Evolutionary conservation across 1,140 invertebrate species (phyloP).

Genomic region (Drosophila suzukii): DNA sequence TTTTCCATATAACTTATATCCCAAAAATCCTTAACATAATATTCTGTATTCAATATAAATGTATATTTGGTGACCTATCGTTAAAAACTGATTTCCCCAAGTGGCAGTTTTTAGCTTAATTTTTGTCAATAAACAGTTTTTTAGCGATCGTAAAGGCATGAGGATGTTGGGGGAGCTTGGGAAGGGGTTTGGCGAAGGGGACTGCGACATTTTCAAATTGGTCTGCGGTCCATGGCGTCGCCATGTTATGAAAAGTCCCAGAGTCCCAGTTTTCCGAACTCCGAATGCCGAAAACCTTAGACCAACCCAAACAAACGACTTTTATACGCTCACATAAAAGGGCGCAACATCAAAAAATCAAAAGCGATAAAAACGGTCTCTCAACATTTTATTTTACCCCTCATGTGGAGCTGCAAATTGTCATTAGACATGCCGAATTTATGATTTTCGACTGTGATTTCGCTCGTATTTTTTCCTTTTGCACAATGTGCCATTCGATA

Average conservation of each 20-base stretch:
- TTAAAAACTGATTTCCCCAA: background rate
- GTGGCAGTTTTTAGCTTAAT: background rate
- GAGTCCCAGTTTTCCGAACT: background rate
- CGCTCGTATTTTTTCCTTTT: constrained; percentile 6
- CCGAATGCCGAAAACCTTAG: constrained; percentile 3
- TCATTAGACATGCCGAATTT: constrained; percentile 83
- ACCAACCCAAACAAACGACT: constrained; percentile 52
- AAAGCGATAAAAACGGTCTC: constrained; percentile 60
- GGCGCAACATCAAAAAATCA: constrained; percentile 45
- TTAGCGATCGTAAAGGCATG: background rate
- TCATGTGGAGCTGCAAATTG: constrained; percentile 60
- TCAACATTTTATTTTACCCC: constrained; percentile 20
- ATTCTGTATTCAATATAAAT: background rate
- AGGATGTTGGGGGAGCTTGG: background rate
- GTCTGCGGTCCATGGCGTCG: constrained; percentile 53
- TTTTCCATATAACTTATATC: no score
- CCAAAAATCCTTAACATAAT: background rate
- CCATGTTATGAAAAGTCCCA: constrained; percentile 23
- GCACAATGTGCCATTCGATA: constrained; percentile 7
- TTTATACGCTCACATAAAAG: constrained; percentile 59
- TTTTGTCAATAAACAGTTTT: background rate
- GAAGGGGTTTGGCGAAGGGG: background rate
- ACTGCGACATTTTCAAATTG: constrained; percentile 49
- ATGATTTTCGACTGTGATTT: constrained; percentile 79
- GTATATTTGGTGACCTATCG: background rate